phyloP scores from a whole-genome alignment of 2,888 invertebrate species.

The Noctua janthe region DNA sequence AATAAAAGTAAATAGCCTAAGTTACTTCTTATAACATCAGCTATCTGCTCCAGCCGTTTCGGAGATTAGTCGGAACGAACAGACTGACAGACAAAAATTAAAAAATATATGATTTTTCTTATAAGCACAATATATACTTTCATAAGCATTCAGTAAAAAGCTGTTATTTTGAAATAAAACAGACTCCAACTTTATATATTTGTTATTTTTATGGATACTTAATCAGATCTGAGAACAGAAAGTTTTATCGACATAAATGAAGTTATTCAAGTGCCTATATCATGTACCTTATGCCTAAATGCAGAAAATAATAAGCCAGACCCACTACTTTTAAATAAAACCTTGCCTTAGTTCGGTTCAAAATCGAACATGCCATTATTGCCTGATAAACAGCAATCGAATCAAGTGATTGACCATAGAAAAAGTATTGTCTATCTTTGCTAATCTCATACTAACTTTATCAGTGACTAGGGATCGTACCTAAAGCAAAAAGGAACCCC shows the following conservation, averaged over 20 bases:
- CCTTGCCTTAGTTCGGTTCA: neutral
- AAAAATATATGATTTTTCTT: too few species aligned
- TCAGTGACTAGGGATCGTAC: neutral
- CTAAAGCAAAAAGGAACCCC: constrained; percentile 67
- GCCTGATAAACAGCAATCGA: neutral
- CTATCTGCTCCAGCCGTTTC: too few species aligned
- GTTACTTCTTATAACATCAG: too few species aligned
- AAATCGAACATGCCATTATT: neutral
- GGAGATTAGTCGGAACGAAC: too few species aligned
- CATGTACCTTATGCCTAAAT: neutral
- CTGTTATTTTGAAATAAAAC: too few species aligned
- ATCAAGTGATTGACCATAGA: neutral
- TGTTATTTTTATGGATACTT: neutral
- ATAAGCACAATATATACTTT: too few species aligned
- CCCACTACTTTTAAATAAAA: neutral
- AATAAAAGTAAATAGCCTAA: too few species aligned
- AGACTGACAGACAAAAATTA: too few species aligned
- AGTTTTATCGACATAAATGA: neutral
- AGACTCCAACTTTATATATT: too few species aligned
- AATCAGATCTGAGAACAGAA: neutral
- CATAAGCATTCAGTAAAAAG: too few species aligned
- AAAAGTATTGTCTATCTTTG: neutral
- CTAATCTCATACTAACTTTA: neutral
- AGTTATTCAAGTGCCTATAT: neutral
- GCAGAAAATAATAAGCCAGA: neutral